Base-by-base conservation (phyloP, 2,113 vertebrate species). In the Mustela nigripes region DNA sequence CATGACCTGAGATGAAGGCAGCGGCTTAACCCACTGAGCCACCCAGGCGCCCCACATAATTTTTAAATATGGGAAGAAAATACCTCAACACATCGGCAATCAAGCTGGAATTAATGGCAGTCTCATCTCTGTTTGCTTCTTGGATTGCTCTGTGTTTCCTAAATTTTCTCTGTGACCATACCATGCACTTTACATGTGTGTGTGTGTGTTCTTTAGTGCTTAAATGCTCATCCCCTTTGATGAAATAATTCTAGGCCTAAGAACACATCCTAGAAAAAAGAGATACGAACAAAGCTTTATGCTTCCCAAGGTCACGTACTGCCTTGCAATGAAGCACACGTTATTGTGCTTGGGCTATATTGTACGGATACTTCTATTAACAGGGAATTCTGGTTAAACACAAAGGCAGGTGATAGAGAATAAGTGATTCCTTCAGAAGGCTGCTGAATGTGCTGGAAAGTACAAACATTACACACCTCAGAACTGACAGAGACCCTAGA, bases 201-300 rank as follows among this genome's bases (percentile, higher is more conserved):
- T 74, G 1, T 24, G 2, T 71, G 22, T 73, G 12, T 71, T 48
- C 33, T 71, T 16, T 56, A 10, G 26, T 69, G 18, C 53, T 63
- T 95, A 95, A 79, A 69, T 84, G 63, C 26, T 91, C 73, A 65
- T 36, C 19, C 10, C 45, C 24, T 60, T 67, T 53, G 53, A 79
- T 73, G 71, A 96, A 89, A 45, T 79, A 92, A 73, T 95, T n/a
- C n/a, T 76, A 84, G 80, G 48, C 71, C 85, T 87, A 53, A 90
- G 92, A 80, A 87, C 45, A 56, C 53, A 45, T 63, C 26, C 67
- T 85, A 94, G 76, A 85, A 74, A 56, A 69, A 62, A 71, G 22
- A 81, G 53, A 96, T 19, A 26, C 19, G 88, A 28, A 62, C 84
- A 90, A 69, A 56, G n/a, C 15, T 33, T 50, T 56, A 28, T 60